A percentile compares a stretch with the other conserved stretches of the same genome.
These are phyloP conservation scores for Pteria penguin DNA, from an alignment of 2,888 invertebrate species.

Conservation along the genomic window DNA sequence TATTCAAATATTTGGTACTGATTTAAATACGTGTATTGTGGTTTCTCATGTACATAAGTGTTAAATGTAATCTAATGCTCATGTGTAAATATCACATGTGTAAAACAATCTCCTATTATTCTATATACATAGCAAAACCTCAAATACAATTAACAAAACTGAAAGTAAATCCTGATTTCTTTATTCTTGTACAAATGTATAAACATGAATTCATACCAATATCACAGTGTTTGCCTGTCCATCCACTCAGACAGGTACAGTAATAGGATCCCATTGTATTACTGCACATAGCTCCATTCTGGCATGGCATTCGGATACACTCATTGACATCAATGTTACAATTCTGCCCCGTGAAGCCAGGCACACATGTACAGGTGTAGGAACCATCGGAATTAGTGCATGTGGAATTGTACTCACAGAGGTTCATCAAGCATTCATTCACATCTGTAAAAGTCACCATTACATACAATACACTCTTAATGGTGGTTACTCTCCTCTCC, in stretches of 20 bases:
- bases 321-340: constrained; percentile 54
- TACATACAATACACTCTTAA: neutral
- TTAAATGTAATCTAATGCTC: too few relatives aligned
- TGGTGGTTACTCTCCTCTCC: neutral
- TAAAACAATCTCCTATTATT: too few relatives aligned
- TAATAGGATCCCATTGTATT: constrained; percentile 55
- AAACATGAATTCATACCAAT: too few relatives aligned
- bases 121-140: too few relatives aligned
- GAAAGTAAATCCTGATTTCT: too few relatives aligned
- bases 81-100: too few relatives aligned
- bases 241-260: constrained; percentile 56
- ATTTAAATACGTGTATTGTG: too few relatives aligned
- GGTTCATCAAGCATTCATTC: constrained; percentile 49
- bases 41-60: too few relatives aligned
- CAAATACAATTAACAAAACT: too few relatives aligned
- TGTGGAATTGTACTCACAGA: constrained; percentile 53
- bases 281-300: constrained; percentile 58
- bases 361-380: constrained; percentile 48
- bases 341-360: constrained; percentile 51
- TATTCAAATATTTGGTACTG: too few relatives aligned
- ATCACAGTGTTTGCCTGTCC: constrained; percentile 61
- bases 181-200: too few relatives aligned
- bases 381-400: constrained; percentile 55
- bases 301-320: constrained; percentile 53
- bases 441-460: constrained; percentile 39